These are phyloP conservation scores for Spinus olivaceus DNA, from an alignment of 2,797 vertebrate species.

Conservation along the genomic window DNA sequence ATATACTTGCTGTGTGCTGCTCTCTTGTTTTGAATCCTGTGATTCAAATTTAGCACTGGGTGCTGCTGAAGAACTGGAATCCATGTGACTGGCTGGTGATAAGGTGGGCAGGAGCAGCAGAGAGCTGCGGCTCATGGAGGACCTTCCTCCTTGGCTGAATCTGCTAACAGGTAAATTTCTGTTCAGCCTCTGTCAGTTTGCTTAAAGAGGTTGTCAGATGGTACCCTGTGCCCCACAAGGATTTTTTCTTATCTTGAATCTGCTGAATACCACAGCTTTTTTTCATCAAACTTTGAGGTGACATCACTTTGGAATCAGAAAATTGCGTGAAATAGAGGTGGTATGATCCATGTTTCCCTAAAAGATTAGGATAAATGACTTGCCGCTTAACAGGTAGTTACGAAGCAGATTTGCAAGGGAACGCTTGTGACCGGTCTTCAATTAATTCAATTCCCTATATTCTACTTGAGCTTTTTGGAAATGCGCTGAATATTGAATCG, in stretches of 20 bases:
- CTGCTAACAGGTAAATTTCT: background rate
- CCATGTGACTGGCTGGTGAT: background rate
- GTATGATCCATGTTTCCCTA: background rate
- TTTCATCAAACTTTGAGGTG: background rate
- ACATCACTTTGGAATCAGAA: accelerated
- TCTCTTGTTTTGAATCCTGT: background rate
- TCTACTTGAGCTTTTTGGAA: background rate
- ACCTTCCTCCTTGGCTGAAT: background rate
- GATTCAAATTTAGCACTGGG: background rate
- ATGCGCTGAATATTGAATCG: background rate
- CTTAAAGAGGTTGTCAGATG: background rate
- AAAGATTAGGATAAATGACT: background rate
- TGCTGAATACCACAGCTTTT: background rate
- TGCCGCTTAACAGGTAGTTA: background rate
- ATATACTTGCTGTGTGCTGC: background rate
- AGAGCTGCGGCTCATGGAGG: background rate
- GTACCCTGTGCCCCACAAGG: background rate
- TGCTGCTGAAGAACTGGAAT: background rate
- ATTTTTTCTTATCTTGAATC: background rate
- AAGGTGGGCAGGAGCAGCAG: background rate
- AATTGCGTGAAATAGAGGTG: background rate
- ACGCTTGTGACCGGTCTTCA: background rate
- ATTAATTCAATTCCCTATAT: background rate
- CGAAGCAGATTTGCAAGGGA: background rate
- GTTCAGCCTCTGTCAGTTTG: background rate